Evolutionary conservation across 1,140 invertebrate species (phyloP).

Genomic region (Antheraea pernyi): DNA sequence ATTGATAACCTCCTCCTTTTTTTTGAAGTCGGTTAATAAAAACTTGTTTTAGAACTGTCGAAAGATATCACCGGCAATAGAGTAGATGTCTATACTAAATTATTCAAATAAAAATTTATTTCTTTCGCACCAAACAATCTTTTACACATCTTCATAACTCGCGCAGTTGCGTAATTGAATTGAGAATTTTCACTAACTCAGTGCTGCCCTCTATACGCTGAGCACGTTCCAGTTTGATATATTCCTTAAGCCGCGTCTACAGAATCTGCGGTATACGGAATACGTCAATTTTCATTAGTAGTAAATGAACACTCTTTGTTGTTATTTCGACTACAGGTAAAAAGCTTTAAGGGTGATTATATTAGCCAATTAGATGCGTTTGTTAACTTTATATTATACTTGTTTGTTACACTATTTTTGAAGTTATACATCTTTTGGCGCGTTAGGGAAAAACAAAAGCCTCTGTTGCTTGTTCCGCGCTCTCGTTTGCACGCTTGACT

Average conservation of each 20-base stretch:
- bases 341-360: too few relatives aligned
- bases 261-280: neutral
- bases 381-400: too few relatives aligned
- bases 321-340: too few relatives aligned
- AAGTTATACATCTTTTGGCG: too few relatives aligned
- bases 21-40: too few relatives aligned
- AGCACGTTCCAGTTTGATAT: slow-evolving; percentile 35
- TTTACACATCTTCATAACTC: slow-evolving; percentile 14
- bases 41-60: too few relatives aligned
- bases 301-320: neutral
- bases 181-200: slow-evolving; percentile 53
- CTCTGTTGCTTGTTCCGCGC: too few relatives aligned
- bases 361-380: too few relatives aligned
- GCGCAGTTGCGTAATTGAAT: slow-evolving; percentile 29
- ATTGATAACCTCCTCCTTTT: too few relatives aligned
- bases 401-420: too few relatives aligned
- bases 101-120: slow-evolving; percentile 13
- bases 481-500: too few relatives aligned
- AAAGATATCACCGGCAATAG: neutral
- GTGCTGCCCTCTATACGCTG: slow-evolving; percentile 44
- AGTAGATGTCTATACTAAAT: neutral
- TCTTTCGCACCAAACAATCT: slow-evolving; percentile 5
- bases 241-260: neutral
- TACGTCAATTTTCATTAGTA: neutral
- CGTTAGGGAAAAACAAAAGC: too few relatives aligned